A percentile compares a stretch with the other conserved stretches of the same genome.
Evolutionary conservation across 2,113 vertebrate genomes (phyloP).

Genomic region (Anguilla japonica): DNA sequence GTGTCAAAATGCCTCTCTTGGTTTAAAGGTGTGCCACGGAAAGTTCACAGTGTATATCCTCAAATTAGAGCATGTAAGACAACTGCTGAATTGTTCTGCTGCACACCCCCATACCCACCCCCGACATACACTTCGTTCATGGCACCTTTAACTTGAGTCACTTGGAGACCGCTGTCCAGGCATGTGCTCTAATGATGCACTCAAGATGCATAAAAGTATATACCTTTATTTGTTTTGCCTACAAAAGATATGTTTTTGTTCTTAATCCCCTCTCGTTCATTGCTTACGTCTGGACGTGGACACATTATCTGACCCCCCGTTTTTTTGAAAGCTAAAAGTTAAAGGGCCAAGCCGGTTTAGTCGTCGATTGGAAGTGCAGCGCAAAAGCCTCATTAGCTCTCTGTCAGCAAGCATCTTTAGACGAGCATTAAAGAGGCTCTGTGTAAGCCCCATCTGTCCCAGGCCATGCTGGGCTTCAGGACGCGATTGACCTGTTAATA

Average conservation of each 20-base stretch:
- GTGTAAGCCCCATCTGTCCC: conserved; percentile 63
- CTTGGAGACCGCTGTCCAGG: too few relatives aligned
- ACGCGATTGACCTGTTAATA: conserved; percentile 75
- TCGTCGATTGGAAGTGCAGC: conserved; percentile 51
- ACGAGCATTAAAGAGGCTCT: conserved; percentile 64
- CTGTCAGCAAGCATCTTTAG: conserved; percentile 65
- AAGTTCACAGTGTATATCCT: neutral
- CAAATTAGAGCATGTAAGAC: neutral
- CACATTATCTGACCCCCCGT: neutral
- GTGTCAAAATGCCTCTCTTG: neutral
- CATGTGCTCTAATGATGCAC: neutral
- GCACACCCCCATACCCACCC: neutral
- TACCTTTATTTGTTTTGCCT: neutral
- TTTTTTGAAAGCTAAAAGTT: neutral
- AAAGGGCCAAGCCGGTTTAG: conserved; percentile 15
- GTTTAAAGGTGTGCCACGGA: neutral
- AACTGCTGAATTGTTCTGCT: neutral
- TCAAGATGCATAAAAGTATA: neutral
- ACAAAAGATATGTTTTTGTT: neutral
- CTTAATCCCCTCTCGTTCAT: neutral
- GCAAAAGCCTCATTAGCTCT: conserved; percentile 66
- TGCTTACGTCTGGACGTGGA: neutral
- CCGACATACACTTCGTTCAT: neutral
- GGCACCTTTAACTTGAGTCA: too few relatives aligned
- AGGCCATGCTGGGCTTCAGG: conserved; percentile 61